A percentile compares a stretch with the other conserved stretches of the same genome.
These are phyloP conservation scores for Lathronympha strigana DNA, from an alignment of 2,888 invertebrate species.

Conservation along the genomic window DNA sequence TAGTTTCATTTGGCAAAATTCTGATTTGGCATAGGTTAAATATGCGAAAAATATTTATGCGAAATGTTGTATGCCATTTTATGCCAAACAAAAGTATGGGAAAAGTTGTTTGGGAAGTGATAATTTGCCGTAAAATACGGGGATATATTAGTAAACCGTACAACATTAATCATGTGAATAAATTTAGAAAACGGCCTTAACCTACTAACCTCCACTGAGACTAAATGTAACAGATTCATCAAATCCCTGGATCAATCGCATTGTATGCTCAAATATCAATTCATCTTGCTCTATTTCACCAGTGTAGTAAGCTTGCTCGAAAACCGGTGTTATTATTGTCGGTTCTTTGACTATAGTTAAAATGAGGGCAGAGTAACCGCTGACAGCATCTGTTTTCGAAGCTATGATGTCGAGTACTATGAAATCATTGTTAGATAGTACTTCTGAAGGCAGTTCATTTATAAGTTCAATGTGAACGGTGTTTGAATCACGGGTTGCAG, in stretches of 20 bases:
- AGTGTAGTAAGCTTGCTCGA: slow-evolving; percentile 51
- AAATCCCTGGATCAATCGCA: slow-evolving; percentile 51
- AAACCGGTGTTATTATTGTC: slow-evolving; percentile 45
- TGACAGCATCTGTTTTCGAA: slow-evolving; percentile 44
- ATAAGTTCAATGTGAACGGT: slow-evolving; percentile 15
- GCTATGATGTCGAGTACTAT: slow-evolving; percentile 46
- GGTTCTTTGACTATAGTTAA: slow-evolving; percentile 44
- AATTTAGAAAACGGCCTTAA: slow-evolving; percentile 13
- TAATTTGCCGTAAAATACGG: no score
- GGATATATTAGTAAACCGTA: no score
- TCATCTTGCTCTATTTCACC: slow-evolving; percentile 50
- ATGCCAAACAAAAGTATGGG: no score
- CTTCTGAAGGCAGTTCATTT: slow-evolving; percentile 23
- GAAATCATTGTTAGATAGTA: slow-evolving; percentile 28
- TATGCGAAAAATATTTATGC: no score
- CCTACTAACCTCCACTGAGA: slow-evolving; percentile 53
- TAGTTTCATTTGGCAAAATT: no score
- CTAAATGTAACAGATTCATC: slow-evolving; percentile 51
- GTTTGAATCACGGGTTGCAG: slow-evolving; percentile 9
- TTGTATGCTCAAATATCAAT: slow-evolving; percentile 49
- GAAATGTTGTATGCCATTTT: no score
- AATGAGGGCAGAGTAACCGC: slow-evolving; percentile 45
- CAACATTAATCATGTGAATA: no score
- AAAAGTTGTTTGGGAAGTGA: background rate
- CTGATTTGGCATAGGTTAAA: no score